Evolutionary conservation across 2,113 vertebrate species (phyloP), one percentile per base, ranked within the genome.

Genomic region (Pipra filicauda): DNA sequence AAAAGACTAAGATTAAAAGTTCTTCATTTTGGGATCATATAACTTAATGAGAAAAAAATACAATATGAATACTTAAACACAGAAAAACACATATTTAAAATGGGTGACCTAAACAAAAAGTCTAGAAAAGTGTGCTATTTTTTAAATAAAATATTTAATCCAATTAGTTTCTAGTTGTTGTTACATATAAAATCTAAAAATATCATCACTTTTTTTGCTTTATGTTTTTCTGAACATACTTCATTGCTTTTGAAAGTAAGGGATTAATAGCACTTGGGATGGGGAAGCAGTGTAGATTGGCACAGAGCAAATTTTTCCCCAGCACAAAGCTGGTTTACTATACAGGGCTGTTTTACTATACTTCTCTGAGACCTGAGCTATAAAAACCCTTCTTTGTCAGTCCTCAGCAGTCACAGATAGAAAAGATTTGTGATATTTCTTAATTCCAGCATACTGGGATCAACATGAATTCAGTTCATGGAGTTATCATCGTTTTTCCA

Each of bases 131-230:
- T 65, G 73, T 74, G 33, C 18, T 95, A 64, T 69, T 97, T 96
- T 95, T 78, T 15, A 51, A 76, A 48, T 44, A 62, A 88, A 97
- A 94, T 90, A 95, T 82, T 97, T 96, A 94, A 94, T 80, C 75
- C 39, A 91, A 90, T 97, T 97, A 91, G 76, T 84, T 97, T 95
- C 78, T 95, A 92, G 94, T 87, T 96, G 75, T 91, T 77, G 66
- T 43, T 91, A 94, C 77, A 70, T 55, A 92, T 66, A 90, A 97
- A 97, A 93, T 31, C 65, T 95, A 77, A 96, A 98, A 96, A 94
- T 77, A 95, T 67, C 31, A 31, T 44, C 39, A 43, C 12, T 35
- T 85, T 77, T 93, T 65, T 93, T 74, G 57, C 23, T 78, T 44
- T 43, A 90, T 5, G 6, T 91, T 97, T 95, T 77, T 59, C 39